phyloP scores from a whole-genome alignment of 1,140 invertebrate species.

The Harpegnathos saltator region DNA sequence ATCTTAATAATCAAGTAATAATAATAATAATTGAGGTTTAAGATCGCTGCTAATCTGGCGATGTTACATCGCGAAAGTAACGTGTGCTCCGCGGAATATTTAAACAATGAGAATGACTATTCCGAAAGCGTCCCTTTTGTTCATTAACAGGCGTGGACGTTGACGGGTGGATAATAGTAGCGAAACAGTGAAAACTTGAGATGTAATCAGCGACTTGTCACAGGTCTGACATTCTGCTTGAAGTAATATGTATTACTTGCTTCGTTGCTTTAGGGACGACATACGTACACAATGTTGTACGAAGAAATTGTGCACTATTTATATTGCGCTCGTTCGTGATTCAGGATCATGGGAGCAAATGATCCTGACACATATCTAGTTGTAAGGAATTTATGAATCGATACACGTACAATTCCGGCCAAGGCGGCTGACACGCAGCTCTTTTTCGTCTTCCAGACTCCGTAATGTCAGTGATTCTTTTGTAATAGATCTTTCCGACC shows the following conservation, averaged over 20 bases:
- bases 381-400: too few species aligned
- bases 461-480: neutral
- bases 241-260: neutral
- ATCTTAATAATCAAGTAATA: conserved; percentile 58
- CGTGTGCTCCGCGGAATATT: neutral
- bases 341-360: neutral
- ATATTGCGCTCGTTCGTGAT: conserved; percentile 6
- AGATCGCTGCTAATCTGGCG: conserved; percentile 15
- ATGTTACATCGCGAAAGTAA: conserved; percentile 19
- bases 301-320: neutral
- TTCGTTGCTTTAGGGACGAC: neutral
- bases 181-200: too few species aligned
- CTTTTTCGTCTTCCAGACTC: conserved; percentile 3
- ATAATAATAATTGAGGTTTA: conserved; percentile 61
- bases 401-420: neutral
- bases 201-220: neutral
- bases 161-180: neutral
- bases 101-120: conserved; percentile 11
- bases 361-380: neutral
- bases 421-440: conserved; percentile 1
- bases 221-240: conserved; percentile 4
- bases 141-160: neutral
- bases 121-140: neutral
- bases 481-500: neutral
- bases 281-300: neutral